These are phyloP conservation scores for Orthosia gracilis DNA, from an alignment of 2,888 invertebrate genomes.

Conservation along the genomic window DNA sequence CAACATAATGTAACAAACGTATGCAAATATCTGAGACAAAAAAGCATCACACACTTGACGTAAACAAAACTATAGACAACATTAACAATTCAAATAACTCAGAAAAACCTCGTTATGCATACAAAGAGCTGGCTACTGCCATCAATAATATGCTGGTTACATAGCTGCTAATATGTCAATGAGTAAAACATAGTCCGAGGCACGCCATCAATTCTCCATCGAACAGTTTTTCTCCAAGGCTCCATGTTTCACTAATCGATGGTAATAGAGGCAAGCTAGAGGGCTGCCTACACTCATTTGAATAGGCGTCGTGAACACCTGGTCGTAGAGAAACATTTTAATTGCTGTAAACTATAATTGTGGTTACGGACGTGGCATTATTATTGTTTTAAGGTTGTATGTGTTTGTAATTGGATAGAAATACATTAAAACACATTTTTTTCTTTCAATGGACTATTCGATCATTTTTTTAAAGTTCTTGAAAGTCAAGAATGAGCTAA, in stretches of 20 bases:
- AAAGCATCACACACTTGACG: constrained; percentile 12
- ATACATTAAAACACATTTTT: background rate
- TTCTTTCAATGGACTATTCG: constrained; percentile 18
- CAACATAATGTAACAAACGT: background rate
- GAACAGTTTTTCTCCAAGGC: constrained; percentile 40
- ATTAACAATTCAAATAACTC: constrained; percentile 46
- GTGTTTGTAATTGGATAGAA: background rate
- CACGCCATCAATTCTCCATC: constrained; percentile 49
- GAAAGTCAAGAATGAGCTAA: background rate
- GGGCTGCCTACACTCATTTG: constrained; percentile 23
- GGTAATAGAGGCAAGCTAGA: constrained; percentile 32
- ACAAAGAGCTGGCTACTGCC: constrained; percentile 1
- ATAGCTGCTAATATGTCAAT: constrained; percentile 53
- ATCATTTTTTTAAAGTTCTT: background rate
- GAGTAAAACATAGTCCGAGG: constrained; percentile 26
- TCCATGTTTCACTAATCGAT: constrained; percentile 49
- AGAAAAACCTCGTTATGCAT: constrained; percentile 12
- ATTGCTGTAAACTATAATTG: constrained; percentile 4
- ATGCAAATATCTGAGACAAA: constrained; percentile 1
- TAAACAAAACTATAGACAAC: constrained; percentile 19
- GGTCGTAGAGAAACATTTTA: constrained; percentile 1
- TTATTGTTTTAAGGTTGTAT: background rate
- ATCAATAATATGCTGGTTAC: background rate
- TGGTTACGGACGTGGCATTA: background rate
- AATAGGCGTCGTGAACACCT: constrained; percentile 41